Conservation (phyloP, 2,888 invertebrate genomes). For the Dryocosmus kuriphilus region DNA sequence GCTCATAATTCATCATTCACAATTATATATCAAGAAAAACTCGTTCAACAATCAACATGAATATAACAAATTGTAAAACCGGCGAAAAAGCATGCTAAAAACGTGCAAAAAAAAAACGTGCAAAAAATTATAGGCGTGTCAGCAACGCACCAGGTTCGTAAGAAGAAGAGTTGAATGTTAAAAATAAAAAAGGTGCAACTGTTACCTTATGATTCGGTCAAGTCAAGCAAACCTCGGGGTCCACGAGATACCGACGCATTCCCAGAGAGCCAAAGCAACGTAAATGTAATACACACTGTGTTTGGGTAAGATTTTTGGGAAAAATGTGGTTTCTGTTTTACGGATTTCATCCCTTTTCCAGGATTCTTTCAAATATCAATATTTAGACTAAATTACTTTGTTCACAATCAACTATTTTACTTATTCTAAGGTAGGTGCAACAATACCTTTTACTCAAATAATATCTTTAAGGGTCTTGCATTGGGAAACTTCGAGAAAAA, state of each 20-base stretch:
- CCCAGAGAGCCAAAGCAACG: conserved; percentile 80
- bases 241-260: conserved; percentile 81
- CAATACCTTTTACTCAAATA: no score
- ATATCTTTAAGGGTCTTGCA: no score
- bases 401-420: no score
- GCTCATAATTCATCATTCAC: conserved; percentile 52
- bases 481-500: no score
- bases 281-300: conserved; percentile 78
- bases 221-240: conserved; percentile 79
- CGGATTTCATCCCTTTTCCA: conserved; percentile 2
- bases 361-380: neutral
- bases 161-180: conserved; percentile 47
- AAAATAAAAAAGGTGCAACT: conserved; percentile 82
- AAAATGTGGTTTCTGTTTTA: neutral
- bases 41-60: conserved; percentile 43
- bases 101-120: neutral
- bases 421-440: no score
- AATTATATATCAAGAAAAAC: conserved; percentile 44
- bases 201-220: conserved; percentile 80
- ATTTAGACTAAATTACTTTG: neutral
- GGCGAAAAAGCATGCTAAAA: conserved; percentile 57
- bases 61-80: conserved; percentile 37
- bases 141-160: conserved; percentile 46
- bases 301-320: conserved; percentile 57
- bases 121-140: conserved; percentile 43